Base-by-base conservation (phyloP, 1,140 invertebrate genomes). In the Hirudo medicinalis region DNA sequence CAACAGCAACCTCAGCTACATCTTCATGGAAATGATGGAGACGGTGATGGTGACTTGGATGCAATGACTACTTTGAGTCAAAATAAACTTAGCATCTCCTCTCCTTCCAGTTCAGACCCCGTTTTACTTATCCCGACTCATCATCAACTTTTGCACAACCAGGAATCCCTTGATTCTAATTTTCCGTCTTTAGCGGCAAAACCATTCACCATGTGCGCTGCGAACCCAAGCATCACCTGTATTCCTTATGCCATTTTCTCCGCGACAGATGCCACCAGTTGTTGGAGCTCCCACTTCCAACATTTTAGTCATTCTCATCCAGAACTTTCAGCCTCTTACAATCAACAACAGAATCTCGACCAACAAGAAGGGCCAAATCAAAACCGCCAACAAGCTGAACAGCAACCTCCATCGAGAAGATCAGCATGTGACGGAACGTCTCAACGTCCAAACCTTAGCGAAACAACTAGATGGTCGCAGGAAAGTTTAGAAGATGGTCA, bases 201-300 rank as follows among this genome's bases (percentile, higher is more conserved):
- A 11, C 57, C 22, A 63, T 32, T 63, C 29, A 63, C 22, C 22
- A 63, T 63, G 57, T 22, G 29, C 11, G 29, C 57, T 63, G 22
- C 22, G 9, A 63, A 63, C 15, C 29, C 57, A n/a, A 63, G 57
- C 15, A 63, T 63, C 29, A 22, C 57, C 22, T 63, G 57, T 15
- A 22, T 63, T 63, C 57, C 57, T 9, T 63, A 63, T n/a, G 29
- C 57, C 19, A 63, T 63, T 63, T 63, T 63, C 57, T 63, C 57
- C 11, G 29, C 57, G 17, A 63, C 22, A 6, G 57, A 63, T 25
- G 57, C 57, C 29, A 32, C 22, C 11, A 63, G 29, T 63, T 63
- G 57, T 15, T 63, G 57, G 57, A 63, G 57, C 19, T 25, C 22
- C 13, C 57, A 32, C 57, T 63, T 63, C 57, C 57, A 63, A 32